Conservation (phyloP, 2,797 vertebrate genomes). For the Pristis pectinata region DNA sequence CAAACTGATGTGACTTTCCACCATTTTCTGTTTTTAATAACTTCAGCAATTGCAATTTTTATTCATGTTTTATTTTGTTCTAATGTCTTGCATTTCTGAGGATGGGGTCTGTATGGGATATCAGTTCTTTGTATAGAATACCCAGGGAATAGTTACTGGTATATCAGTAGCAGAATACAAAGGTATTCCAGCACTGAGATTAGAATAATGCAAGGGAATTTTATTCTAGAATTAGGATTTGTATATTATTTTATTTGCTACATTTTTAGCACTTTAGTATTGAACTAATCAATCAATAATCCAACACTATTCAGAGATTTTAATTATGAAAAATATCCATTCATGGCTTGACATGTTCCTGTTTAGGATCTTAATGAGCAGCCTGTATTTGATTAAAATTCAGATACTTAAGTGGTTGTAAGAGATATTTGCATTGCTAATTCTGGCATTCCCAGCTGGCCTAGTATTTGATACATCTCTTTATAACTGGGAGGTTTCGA, state of each 20-base stretch:
- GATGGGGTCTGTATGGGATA: not conserved
- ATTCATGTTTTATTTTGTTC: not conserved
- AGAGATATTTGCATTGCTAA: constrained; percentile 36
- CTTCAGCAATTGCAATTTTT: not conserved
- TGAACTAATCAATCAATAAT: not conserved
- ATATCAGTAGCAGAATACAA: not conserved
- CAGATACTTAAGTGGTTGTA: constrained; percentile 17
- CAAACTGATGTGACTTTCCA: not conserved
- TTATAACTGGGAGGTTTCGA: not conserved
- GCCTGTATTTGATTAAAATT: constrained; percentile 27
- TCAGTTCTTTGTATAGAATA: not conserved
- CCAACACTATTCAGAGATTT: not conserved
- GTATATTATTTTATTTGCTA: not conserved
- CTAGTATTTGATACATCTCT: not conserved
- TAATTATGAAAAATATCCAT: not conserved
- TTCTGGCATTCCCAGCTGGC: constrained; percentile 28
- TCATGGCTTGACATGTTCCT: constrained; percentile 9
- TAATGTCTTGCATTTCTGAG: not conserved
- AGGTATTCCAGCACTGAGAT: not conserved
- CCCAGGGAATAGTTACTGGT: not conserved
- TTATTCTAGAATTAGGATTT: not conserved
- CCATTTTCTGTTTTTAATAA: not conserved
- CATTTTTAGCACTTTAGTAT: not conserved
- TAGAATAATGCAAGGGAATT: not conserved
- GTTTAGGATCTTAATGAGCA: constrained; percentile 33